phyloP scores from a whole-genome alignment of 1,140 invertebrate species.

The Lordiphosa stackelbergi region DNA sequence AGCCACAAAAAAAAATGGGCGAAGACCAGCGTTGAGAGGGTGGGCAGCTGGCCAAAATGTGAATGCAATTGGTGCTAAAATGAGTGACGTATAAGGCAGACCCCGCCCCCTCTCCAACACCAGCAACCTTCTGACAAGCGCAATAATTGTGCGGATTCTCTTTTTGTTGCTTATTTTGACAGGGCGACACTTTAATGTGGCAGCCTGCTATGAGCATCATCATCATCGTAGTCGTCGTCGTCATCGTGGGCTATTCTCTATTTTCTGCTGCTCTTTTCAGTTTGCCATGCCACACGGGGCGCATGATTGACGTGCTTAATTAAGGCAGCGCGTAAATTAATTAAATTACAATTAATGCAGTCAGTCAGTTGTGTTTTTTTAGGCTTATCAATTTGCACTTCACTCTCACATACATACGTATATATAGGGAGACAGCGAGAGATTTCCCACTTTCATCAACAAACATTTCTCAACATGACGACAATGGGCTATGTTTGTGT shows the following conservation, averaged over 20 bases:
- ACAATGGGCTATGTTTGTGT: conserved; percentile 10
- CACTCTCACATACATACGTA: conserved; percentile 3
- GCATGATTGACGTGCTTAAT: conserved; percentile 67
- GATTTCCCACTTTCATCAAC: conserved; percentile 6
- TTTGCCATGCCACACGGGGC: conserved; percentile 42
- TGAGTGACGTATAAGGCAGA: conserved; percentile 48
- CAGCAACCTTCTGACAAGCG: conserved; percentile 36
- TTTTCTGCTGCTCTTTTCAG: conserved; percentile 29
- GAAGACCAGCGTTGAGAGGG: not conserved
- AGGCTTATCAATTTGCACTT: conserved; percentile 46
- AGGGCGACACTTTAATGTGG: conserved; percentile 61
- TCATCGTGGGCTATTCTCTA: conserved; percentile 17
- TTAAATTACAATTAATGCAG: conserved; percentile 70
- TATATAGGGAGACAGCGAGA: not conserved
- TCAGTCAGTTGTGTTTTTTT: conserved; percentile 35
- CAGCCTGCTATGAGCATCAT: conserved; percentile 34
- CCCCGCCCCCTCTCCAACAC: not conserved
- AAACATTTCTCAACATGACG: conserved; percentile 1
- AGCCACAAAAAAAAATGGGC: conserved; percentile 2
- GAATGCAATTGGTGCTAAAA: conserved; percentile 54
- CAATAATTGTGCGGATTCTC: conserved; percentile 65
- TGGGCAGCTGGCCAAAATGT: conserved; percentile 40
- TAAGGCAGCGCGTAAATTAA: conserved; percentile 60
- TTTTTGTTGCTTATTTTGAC: conserved; percentile 41
- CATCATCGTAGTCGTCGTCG: conserved; percentile 2